Evolutionary conservation across 2,797 vertebrate genomes (phyloP).

Genomic region (Betta splendens): DNA sequence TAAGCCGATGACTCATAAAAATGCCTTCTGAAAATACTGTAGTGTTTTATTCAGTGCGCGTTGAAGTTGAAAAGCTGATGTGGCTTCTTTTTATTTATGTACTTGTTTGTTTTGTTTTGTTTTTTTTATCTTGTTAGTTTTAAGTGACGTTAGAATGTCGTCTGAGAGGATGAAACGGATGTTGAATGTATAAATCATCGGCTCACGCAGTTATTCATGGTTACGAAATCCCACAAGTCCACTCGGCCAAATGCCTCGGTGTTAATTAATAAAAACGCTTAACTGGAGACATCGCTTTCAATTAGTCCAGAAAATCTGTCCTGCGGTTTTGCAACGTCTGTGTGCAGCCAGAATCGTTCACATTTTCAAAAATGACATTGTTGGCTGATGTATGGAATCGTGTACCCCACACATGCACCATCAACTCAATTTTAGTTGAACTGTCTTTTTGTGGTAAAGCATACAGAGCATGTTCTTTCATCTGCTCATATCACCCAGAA

Average conservation of each 20-base stretch:
- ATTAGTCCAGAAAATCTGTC: constrained; percentile 31
- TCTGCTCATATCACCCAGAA: constrained; percentile 10
- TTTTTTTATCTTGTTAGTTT: constrained; percentile 14
- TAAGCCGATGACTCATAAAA: constrained; percentile 67
- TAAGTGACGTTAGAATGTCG: not conserved
- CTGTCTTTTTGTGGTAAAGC: constrained; percentile 19
- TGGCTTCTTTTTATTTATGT: not conserved
- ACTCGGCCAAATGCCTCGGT: constrained; percentile 26
- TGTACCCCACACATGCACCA: not conserved
- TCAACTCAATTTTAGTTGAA: constrained; percentile 23
- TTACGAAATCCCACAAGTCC: constrained; percentile 32
- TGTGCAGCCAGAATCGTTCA: constrained; percentile 5
- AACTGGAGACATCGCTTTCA: constrained; percentile 36
- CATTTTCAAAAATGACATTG: constrained; percentile 7
- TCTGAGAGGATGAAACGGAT: constrained; percentile 2
- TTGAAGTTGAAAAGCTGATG: constrained; percentile 46
- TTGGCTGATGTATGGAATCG: not conserved
- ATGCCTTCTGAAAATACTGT: constrained; percentile 47
- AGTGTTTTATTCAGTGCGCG: constrained; percentile 54
- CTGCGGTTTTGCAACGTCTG: not conserved
- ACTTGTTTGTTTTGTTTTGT: constrained; percentile 18
- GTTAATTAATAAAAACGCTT: constrained; percentile 43
- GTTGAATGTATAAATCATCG: constrained; percentile 15
- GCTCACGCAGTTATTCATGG: constrained; percentile 34
- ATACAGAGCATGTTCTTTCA: constrained; percentile 30